phyloP scores from a whole-genome alignment of 2,888 invertebrate genomes.

The Lathronympha strigana region DNA sequence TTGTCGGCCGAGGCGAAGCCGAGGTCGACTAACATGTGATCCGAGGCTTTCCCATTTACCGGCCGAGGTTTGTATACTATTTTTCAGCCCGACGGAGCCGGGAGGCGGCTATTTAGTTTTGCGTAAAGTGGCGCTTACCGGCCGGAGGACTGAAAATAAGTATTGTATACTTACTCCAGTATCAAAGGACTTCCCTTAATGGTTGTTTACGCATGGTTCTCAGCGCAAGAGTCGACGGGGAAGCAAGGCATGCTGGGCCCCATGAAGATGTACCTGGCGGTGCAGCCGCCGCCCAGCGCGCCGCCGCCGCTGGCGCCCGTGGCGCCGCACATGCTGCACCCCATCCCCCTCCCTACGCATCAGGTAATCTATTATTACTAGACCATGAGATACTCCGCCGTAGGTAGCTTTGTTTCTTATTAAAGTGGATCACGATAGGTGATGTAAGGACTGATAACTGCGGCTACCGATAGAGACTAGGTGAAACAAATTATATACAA shows the following conservation, averaged over 20 bases:
- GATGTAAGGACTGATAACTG: conserved; percentile 1
- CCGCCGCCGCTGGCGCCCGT: conserved; percentile 68
- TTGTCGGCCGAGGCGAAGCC: too few species aligned
- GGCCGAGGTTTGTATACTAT: too few species aligned
- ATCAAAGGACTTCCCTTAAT: background rate
- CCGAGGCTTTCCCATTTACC: too few species aligned
- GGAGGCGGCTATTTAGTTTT: too few species aligned
- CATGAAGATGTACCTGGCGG: conserved; percentile 93
- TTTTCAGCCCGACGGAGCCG: too few species aligned
- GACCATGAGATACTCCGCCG: conserved; percentile 28
- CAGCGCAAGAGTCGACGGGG: conserved; percentile 94
- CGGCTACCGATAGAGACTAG: background rate
- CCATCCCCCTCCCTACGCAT: conserved; percentile 67
- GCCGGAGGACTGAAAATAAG: too few species aligned
- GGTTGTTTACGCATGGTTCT: conserved; percentile 45
- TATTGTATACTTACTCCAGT: too few species aligned
- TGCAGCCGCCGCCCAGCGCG: conserved; percentile 87
- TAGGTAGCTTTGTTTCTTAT: background rate
- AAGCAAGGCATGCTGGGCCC: conserved; percentile 94
- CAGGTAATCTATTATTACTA: conserved; percentile 82
- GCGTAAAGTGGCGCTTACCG: too few species aligned
- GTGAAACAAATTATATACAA: background rate
- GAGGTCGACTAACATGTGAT: too few species aligned
- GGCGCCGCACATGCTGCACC: conserved; percentile 70
- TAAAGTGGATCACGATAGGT: conserved; percentile 1